Evolutionary conservation across 2,888 invertebrate genomes (phyloP), one percentile per base, ranked within the genome.

Genomic region (Pharmacophagus antenor): DNA sequence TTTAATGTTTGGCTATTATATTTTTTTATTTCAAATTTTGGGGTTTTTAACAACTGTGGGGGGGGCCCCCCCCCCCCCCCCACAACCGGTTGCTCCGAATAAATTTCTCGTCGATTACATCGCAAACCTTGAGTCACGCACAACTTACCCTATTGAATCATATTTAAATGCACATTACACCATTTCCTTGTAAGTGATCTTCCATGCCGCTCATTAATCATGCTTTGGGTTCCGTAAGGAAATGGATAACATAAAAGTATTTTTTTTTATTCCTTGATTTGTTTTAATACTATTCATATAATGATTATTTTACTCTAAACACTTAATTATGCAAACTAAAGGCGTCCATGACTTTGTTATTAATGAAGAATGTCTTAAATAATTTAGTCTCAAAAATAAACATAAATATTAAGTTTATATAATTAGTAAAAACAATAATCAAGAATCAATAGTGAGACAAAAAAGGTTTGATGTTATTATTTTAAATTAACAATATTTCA

Each of bases 151-250:
- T 62, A 67, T 68, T 67, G 68, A 67, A 71, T 72, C 76, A 77
- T 82, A 80, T 86, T 86, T 81, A 85, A 84, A 84, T 78, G 73
- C 71, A 76, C 81, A 85, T 85, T 86, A 85, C 72, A 68, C 70
- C 70, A 79, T 80, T 79, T 82, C 79, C 80, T 77, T 67, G 68
- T 72, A 75, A 79, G 77, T 72, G 79, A 75, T 74, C 70, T 75
- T 73, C 73, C 67, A 71, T 73, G 65, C 63, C 54, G 60, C 61
- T 67, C 68, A 73, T 75, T 74, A 69, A 73, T 82, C 79, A 82
- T 79, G 77, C 74, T 77, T 74, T 56, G 65, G 65, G 59, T 63
- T 65, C 63, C 62, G 56, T 22, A 48, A 17, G 18, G 47, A 17
- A 21, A 23, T 37, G 37, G 15, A 22, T 37, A 23, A n/a, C 17